Percentiles rank a stretch among this genome's conserved stretches.
These are phyloP conservation scores for Andrena flavipes DNA, from an alignment of 2,888 invertebrate genomes.

Conservation along the genomic window DNA sequence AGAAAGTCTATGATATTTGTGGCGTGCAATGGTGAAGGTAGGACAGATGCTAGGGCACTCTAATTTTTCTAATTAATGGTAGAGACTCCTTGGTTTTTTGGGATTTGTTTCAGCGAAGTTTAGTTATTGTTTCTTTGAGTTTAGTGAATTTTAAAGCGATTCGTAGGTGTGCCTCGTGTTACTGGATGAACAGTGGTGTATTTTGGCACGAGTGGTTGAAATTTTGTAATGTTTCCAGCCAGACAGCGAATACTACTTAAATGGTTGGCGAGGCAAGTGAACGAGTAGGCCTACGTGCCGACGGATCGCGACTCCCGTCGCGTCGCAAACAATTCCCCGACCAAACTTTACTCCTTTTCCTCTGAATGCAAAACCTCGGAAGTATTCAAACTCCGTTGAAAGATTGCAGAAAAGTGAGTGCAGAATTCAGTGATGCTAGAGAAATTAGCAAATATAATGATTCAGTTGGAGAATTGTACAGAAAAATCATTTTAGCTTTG, in stretches of 20 bases:
- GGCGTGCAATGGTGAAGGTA: too few species aligned
- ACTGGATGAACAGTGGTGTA: neutral
- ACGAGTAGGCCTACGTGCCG: constrained; percentile 74
- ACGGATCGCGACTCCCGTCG: constrained; percentile 82
- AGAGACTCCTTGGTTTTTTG: too few species aligned
- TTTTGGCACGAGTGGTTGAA: neutral
- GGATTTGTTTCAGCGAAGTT: neutral
- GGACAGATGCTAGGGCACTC: too few species aligned
- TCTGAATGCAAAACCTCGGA: neutral
- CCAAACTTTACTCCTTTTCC: constrained; percentile 10
- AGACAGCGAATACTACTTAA: constrained; percentile 20
- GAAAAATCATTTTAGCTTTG: too few species aligned
- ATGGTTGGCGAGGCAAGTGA: neutral
- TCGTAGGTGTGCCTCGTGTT: neutral
- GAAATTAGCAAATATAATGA: neutral
- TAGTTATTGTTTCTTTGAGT: neutral
- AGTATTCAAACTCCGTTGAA: neutral
- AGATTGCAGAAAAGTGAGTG: neutral
- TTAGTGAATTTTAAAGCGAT: neutral
- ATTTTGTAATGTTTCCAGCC: neutral
- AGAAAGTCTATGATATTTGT: too few species aligned
- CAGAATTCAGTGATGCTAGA: neutral
- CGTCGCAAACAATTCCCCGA: constrained; percentile 55
- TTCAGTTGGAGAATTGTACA: neutral
- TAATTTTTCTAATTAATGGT: too few species aligned